Evolutionary conservation across 2,797 vertebrate genomes (phyloP), one percentile per base, ranked within the genome.

Genomic region (Gouania willdenowi): DNA sequence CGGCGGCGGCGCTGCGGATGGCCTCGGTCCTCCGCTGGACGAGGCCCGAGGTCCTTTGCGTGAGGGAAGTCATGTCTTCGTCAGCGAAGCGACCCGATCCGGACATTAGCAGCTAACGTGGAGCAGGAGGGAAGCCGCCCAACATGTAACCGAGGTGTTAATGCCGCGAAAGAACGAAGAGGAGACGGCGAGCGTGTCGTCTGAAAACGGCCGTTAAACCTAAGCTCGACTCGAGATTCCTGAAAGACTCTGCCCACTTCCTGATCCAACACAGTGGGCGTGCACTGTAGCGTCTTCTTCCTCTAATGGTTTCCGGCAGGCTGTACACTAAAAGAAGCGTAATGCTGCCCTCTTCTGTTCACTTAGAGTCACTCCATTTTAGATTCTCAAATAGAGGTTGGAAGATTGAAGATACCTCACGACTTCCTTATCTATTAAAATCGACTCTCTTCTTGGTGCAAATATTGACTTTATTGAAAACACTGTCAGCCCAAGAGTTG

Each of bases 11-110:
- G 72, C 66, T 91, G 75, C 95, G 93, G 30, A 89, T 93, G 78
- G 94, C 93, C 88, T 97, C 95, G 65, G 92, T 95, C 66, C 92
- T 89, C 80, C 94, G 89, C 88, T 97, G 94, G 85, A 97, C 95
- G 69, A 98, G 92, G 89, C 94, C 93, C 48, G 94, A 96, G 81
- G 67, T 93, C 60, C 94, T 91, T 82, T 96, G 93, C 55, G 91
- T 90, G 59, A 98, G 71, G 40, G 92, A 89, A 84, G 88, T 88
- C 94, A 97, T 97, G 50, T 58, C 41, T 24, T n/a, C n/a, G n/a
- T n/a, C n/a, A n/a, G 39, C 49, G 11, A 41, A 43, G 49, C 48
- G 60, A 17, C 37, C 14, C 15, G 15, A 57, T 41, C 24, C 37
- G 26, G 46, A 24, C 17, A 35, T 30, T 53, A 37, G 41, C n/a